Evolutionary conservation across 2,113 vertebrate species (phyloP).

Genomic region (Microtus pennsylvanicus): DNA sequence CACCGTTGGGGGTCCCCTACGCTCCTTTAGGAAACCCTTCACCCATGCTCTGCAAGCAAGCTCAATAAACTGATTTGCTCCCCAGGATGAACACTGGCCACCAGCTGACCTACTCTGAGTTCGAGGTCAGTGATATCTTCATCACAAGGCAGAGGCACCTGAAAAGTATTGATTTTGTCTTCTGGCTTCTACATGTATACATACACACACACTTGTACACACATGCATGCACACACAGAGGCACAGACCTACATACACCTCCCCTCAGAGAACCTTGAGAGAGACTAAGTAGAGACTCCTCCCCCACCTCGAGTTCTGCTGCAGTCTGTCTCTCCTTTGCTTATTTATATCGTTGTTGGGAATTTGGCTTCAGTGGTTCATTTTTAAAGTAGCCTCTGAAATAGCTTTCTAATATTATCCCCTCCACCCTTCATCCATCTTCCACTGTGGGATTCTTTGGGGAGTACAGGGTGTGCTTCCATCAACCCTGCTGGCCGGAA

Average conservation of each 20-base stretch:
- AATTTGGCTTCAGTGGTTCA: background rate
- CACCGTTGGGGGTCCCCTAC: background rate
- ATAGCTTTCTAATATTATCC: conserved; percentile 10
- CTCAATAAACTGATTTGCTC: background rate
- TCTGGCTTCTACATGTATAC: background rate
- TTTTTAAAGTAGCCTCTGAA: conserved; percentile 15
- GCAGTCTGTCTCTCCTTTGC: background rate
- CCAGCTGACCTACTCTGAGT: background rate
- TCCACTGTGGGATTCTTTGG: background rate
- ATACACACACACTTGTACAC: background rate
- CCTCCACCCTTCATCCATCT: background rate
- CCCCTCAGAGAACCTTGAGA: background rate
- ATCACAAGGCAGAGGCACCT: background rate
- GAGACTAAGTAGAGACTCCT: background rate
- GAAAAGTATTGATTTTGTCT: background rate
- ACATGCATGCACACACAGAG: background rate
- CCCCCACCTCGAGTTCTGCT: background rate
- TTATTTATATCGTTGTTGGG: background rate
- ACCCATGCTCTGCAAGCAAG: background rate
- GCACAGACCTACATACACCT: background rate
- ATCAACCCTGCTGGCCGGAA: background rate
- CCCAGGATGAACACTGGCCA: background rate
- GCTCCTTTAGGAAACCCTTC: background rate
- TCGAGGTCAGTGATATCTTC: background rate
- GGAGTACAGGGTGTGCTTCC: background rate